Evolutionary conservation across 2,113 vertebrate species (phyloP), one percentile per base, ranked within the genome.

Genomic region (Pampusana beccarii): DNA sequence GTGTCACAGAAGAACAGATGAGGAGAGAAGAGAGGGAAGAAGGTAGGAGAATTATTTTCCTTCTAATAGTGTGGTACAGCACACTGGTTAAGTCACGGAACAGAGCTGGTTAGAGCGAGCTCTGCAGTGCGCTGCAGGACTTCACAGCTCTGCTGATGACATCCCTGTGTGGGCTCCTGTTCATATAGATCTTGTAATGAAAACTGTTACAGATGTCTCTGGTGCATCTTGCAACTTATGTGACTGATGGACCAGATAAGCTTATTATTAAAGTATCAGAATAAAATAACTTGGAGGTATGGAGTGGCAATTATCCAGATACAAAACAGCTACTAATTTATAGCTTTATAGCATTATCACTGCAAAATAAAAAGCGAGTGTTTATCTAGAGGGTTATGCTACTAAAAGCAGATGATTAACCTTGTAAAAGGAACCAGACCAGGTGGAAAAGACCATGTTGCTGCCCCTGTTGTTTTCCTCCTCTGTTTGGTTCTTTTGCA

Each of bases 401-500:
- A 74, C n/a, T 18, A 38, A 84, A 80, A 77, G 16, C 57, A 75
- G 44, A 64, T 3, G 0, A 80, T 61, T 61, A 74, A 71, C 24
- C 23, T 75, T 51, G 19, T 15, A 82, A 79, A 88, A 75, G 36
- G 53, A 62, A 86, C 16, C 54, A 73, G 66, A 46, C 8, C 42
- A 60, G n/a, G 25, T 82, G 17, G 57, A 60, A 84, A 92, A 62
- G 21, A 21, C 15, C 20, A 26, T 2, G 10, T 60, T 88, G 6
- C 57, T 87, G 26, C 29, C 67, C 51, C 19, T 4, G 2, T 4
- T 60, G 13, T 11, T 82, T 23, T 56, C 28, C 4, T 48, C 16
- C 34, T 67, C 29, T 0, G 0, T 0, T 3, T 58, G 20, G 13
- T 19, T 74, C 44, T 70, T 40, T 42, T 31, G n/a, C 11, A 67